Evolutionary conservation across 2,888 invertebrate species (phyloP).

Genomic region (Drosophila pseudotalamancana): DNA sequence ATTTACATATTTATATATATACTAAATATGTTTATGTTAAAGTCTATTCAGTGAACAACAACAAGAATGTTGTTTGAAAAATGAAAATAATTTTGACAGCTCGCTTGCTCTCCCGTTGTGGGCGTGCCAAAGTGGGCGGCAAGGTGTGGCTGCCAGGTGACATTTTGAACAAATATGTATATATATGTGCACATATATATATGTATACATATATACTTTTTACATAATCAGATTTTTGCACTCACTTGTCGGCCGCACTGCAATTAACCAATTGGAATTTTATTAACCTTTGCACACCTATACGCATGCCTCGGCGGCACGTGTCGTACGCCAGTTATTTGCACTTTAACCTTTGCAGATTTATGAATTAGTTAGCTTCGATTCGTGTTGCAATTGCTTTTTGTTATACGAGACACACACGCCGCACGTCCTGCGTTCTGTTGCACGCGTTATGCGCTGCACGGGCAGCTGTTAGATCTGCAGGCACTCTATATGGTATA

Average conservation of each 20-base stretch:
- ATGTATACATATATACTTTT: constrained; percentile 37
- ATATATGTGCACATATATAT: constrained; percentile 24
- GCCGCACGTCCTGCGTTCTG: constrained; percentile 28
- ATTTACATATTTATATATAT: constrained; percentile 24
- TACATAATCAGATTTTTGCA: constrained; percentile 68
- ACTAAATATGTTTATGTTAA: constrained; percentile 51
- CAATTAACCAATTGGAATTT: constrained; percentile 55
- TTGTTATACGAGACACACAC: background rate
- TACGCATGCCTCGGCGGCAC: constrained; percentile 71
- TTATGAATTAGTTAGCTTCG: background rate
- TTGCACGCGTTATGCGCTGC: constrained; percentile 53
- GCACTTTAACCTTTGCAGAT: background rate
- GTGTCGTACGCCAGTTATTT: constrained; percentile 20
- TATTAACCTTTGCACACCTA: constrained; percentile 61
- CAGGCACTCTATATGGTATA: constrained; percentile 32
- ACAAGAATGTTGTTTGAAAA: constrained; percentile 33
- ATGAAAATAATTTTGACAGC: constrained; percentile 73
- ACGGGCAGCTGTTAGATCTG: constrained; percentile 59
- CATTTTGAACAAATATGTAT: constrained; percentile 53
- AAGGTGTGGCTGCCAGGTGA: constrained; percentile 61
- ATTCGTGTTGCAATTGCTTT: background rate
- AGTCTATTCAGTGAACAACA: constrained; percentile 53
- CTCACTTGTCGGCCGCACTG: constrained; percentile 57
- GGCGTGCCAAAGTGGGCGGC: constrained; percentile 17
- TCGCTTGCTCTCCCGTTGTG: constrained; percentile 26